A percentile compares a stretch with the other conserved stretches of the same genome.
Evolutionary conservation across 2,113 vertebrate species (phyloP).

Genomic region (Crotalus horridus): DNA sequence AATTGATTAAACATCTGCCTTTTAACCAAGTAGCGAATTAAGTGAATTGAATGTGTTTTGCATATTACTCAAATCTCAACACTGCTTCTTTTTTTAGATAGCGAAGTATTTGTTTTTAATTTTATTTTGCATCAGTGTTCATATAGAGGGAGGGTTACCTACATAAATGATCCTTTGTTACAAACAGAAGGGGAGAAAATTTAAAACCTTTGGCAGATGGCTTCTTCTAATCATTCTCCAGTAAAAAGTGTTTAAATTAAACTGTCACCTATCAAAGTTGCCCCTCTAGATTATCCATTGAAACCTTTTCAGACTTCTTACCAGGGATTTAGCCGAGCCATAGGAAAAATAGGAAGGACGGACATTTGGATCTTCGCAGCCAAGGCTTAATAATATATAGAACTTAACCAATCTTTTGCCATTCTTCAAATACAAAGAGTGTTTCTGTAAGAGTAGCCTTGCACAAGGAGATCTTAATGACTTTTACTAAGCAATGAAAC

Average conservation of each 20-base stretch:
- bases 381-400: too few relatives aligned
- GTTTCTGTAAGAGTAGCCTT: too few relatives aligned
- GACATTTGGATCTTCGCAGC: too few relatives aligned
- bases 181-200: neutral
- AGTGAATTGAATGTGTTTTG: neutral
- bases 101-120: neutral
- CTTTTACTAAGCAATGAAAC: too few relatives aligned
- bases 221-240: neutral
- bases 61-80: neutral
- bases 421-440: too few relatives aligned
- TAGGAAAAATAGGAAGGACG: neutral
- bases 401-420: too few relatives aligned
- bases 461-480: too few relatives aligned
- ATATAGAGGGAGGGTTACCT: neutral
- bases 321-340: neutral
- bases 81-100: neutral
- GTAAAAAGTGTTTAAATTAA: neutral
- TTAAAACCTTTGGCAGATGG: neutral
- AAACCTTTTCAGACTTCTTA: neutral
- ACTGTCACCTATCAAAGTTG: neutral
- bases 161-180: neutral
- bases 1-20: conserved; percentile 20
- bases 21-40: conserved; percentile 7
- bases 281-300: neutral
- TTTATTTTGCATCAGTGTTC: neutral